A percentile compares a stretch with the other conserved stretches of the same genome.
Evolutionary conservation across 2,888 invertebrate species (phyloP).

Genomic region (Leucania comma): DNA sequence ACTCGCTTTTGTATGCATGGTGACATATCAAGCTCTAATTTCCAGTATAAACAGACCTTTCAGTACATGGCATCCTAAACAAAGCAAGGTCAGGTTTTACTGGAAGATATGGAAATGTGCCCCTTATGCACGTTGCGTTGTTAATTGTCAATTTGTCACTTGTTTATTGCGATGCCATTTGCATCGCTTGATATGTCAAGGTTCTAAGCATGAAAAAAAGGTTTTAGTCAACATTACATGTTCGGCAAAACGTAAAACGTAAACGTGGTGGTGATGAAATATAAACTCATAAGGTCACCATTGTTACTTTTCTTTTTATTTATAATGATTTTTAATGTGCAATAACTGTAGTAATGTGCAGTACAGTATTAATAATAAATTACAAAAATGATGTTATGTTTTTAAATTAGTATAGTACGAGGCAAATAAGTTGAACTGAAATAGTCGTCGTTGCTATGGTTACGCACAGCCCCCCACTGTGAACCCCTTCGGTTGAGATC

Average conservation of each 20-base stretch:
- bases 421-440: too few relatives aligned
- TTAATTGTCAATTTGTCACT: conserved; percentile 18
- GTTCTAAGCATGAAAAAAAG: background rate
- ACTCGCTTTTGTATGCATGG: background rate
- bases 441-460: too few relatives aligned
- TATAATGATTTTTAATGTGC: too few relatives aligned
- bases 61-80: background rate
- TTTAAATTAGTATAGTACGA: too few relatives aligned
- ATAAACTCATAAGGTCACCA: too few relatives aligned
- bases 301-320: too few relatives aligned
- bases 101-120: background rate
- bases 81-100: background rate
- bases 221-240: background rate
- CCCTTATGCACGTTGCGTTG: background rate
- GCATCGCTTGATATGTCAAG: background rate
- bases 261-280: too few relatives aligned
- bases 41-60: background rate
- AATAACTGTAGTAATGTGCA: too few relatives aligned
- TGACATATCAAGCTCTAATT: background rate
- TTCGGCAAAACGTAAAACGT: background rate
- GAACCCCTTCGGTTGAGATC: too few relatives aligned
- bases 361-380: too few relatives aligned
- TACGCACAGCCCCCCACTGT: too few relatives aligned
- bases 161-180: background rate
- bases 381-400: too few relatives aligned